phyloP scores from a whole-genome alignment of 2,888 invertebrate species.

The Syrista parreyssii region DNA sequence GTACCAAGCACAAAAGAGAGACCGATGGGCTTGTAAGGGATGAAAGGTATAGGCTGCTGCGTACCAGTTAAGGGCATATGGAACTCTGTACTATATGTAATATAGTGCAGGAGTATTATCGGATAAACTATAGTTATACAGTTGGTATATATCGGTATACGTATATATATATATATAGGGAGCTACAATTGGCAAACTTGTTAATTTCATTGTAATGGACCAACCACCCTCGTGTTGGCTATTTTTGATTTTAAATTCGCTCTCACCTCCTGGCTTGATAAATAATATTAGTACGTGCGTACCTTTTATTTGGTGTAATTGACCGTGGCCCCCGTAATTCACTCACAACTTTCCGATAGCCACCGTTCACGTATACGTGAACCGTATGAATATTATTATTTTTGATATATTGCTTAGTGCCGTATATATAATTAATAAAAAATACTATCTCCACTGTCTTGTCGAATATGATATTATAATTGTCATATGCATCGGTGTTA shows the following conservation, averaged over 20 bases:
- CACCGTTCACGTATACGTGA: not conserved
- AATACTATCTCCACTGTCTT: not conserved
- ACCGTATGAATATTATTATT: not conserved
- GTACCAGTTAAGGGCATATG: constrained; percentile 27
- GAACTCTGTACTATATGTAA: not conserved
- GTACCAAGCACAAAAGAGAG: constrained; percentile 25
- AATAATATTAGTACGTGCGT: constrained; percentile 40
- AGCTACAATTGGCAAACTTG: constrained; percentile 33
- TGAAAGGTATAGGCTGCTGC: constrained; percentile 16
- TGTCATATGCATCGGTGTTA: no score
- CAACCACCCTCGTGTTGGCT: constrained; percentile 11
- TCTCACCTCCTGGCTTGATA: constrained; percentile 32
- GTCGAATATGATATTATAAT: not conserved
- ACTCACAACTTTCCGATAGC: not conserved
- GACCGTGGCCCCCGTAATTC: not conserved
- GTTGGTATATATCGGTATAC: not conserved
- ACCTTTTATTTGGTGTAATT: constrained; percentile 40
- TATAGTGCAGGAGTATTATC: not conserved
- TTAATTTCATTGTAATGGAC: constrained; percentile 47
- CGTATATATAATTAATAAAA: not conserved
- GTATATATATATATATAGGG: not conserved
- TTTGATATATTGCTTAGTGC: not conserved
- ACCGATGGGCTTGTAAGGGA: constrained; percentile 3
- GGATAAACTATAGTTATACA: not conserved
- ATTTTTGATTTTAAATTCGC: constrained; percentile 38